Evolutionary conservation across 2,797 vertebrate genomes (phyloP), one percentile per base, ranked within the genome.

Genomic region (Eutrigla gurnardus): DNA sequence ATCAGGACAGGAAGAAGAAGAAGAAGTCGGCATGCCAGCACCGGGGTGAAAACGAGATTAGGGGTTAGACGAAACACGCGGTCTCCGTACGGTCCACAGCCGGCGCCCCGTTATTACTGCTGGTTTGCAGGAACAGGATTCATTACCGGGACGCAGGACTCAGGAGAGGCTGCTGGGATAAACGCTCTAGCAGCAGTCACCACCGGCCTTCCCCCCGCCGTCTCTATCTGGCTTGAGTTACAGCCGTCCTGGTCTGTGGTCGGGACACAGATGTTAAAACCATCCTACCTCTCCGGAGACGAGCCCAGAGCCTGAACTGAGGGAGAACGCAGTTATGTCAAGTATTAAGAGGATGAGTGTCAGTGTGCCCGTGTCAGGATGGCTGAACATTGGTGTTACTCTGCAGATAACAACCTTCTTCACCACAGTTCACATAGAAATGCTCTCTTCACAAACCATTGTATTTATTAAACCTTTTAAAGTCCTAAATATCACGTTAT

Each of bases 31-130:
- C 73, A 60, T 88, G 83, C 79, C 84, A 89, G 79, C 62, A 53
- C 59, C 18, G 57, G 73, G 76, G 53, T 14, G 3, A 82, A 88
- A 86, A 83, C 79, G 83, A 86, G 86, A 91, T 88, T 86, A 86
- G 77, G 65, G 61, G 62, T 86, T 82, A 86, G 84, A 90, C 90
- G 86, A 90, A 89, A 92, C 82, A 86, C 74, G 5, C 53, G 11
- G 73, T 74, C 78, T 67, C 46, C 14, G 62, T 67, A 25, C 65
- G 36, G 63, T 50, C 43, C 77, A 46, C 61, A 61, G 78, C 82
- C 77, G 65, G 55, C 61, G 69, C 72, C 82, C 83, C 59, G 68
- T 88, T 85, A 88, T 87, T 86, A 86, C 70, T 45, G 75, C 73
- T 80, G 61, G 43, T 79, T 82, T 80, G 55, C 72, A 88, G 79